These are phyloP conservation scores for Lepus townsendii DNA, from an alignment of 2,797 vertebrate species.

Conservation along the genomic window DNA sequence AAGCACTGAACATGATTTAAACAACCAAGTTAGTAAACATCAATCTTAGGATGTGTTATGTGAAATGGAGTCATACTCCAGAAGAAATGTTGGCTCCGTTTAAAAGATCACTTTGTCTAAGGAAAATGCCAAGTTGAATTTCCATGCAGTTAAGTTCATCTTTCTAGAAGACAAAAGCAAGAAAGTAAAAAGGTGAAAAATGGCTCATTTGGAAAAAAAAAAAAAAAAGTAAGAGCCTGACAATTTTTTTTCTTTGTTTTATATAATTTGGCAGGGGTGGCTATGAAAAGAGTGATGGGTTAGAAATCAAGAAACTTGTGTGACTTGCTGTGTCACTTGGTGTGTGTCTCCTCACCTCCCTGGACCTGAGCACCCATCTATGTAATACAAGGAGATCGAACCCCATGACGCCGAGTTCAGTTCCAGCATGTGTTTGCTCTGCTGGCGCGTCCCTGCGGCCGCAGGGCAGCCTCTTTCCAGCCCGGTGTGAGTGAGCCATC, in stretches of 20 bases:
- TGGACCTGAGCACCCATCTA: slow-evolving; percentile 1
- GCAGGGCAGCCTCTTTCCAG: background rate
- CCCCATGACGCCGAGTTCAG: background rate
- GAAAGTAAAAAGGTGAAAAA: slow-evolving; percentile 70
- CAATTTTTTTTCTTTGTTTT: background rate
- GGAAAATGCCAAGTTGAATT: slow-evolving; percentile 76
- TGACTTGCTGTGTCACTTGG: slow-evolving; percentile 1
- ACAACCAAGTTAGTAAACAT: slow-evolving; percentile 78
- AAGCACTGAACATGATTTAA: slow-evolving; percentile 75
- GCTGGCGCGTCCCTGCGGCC: background rate
- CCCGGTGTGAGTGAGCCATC: background rate
- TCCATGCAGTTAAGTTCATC: slow-evolving; percentile 73
- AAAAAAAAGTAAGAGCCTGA: background rate
- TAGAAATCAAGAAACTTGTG: slow-evolving; percentile 1
- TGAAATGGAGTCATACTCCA: slow-evolving; percentile 74
- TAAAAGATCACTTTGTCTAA: slow-evolving; percentile 76
- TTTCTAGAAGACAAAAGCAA: slow-evolving; percentile 80
- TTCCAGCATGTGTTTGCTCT: background rate
- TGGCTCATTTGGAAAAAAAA: background rate
- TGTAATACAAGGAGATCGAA: background rate
- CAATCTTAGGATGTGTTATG: slow-evolving; percentile 65
- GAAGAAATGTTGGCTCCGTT: slow-evolving; percentile 73
- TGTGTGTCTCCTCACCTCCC: background rate
- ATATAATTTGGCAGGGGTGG: background rate
- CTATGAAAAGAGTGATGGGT: slow-evolving; percentile 5